Evolutionary conservation across 64 coral and sea anemone genomes (phyloP), one percentile per base, ranked within the genome.

Genomic region (Porites australiensis): DNA sequence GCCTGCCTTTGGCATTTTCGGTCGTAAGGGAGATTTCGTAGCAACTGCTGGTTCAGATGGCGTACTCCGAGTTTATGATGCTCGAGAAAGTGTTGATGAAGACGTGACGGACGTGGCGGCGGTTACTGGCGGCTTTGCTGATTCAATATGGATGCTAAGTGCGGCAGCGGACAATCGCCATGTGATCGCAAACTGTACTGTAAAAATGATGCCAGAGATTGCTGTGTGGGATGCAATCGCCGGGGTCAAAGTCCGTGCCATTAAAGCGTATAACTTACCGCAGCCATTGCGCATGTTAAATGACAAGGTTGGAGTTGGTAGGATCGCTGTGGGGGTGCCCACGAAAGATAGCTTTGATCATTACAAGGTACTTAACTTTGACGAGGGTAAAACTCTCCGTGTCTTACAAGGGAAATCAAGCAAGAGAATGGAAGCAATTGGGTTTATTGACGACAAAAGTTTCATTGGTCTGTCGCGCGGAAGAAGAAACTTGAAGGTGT

Each of bases 381-480:
- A 90, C 45, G 77, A 93, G 5, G 94, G 88, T 9, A 91, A 79
- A 65, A 83, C 96, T 10, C 91, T 91, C 13, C 60, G 86, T 69
- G 79, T 83, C 8, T 48, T 99, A 47, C 62, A 88, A 19, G 98
- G 98, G 4, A 91, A 90, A 47, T 85, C 98, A 50, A 96, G 98
- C 84, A 99, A 96, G 59, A 96, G 98, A 70, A 91, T 96, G 83
- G 52, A 99, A 4, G 94, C 94, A 8, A 70, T 99, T 91, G 94
- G 94, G 2, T 82, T 96, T 15, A 93, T 96, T 62, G 94, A 99
- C 73, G n/a, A 86, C 8, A 65, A 96, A 5, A 82, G 47, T 23
- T 21, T 98, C 46, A 75, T 98, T 16, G 93, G 94, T 1, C 80
- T 98, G 46, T 93, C 97, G 23, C 61, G 72, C n/a, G 69, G 83